Percentiles rank a stretch among this genome's conserved stretches.
phyloP scores from a whole-genome alignment of 2,797 vertebrate species.

The Gymnocypris eckloni region DNA sequence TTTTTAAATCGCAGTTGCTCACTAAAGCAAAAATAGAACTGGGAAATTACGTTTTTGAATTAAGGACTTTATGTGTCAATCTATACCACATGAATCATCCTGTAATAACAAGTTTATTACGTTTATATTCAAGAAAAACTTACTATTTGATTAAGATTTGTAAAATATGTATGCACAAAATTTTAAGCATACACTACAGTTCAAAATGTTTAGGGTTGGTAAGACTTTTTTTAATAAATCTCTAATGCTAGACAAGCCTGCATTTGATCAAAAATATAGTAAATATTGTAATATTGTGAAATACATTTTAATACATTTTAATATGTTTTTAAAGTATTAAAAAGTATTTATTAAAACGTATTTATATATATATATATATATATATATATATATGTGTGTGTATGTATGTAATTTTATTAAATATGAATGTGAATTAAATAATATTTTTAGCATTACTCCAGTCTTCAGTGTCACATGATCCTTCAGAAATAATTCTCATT shows the following conservation, averaged over 20 bases:
- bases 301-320: too few relatives aligned
- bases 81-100: neutral
- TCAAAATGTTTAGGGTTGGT: neutral
- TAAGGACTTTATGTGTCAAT: neutral
- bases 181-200: neutral
- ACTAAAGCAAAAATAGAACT: slow-evolving; percentile 22
- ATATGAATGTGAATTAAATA: too few relatives aligned
- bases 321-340: too few relatives aligned
- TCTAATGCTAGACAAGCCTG: too few relatives aligned
- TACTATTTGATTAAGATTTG: neutral
- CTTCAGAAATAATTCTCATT: too few relatives aligned
- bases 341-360: too few relatives aligned
- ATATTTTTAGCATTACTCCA: neutral
- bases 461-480: neutral
- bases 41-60: too few relatives aligned
- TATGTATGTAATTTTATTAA: too few relatives aligned
- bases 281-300: neutral
- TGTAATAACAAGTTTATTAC: neutral
- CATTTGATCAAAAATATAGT: neutral
- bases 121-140: neutral
- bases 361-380: too few relatives aligned
- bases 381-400: too few relatives aligned
- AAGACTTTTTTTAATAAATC: too few relatives aligned
- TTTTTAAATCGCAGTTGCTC: neutral
- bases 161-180: neutral